Conservation (phyloP, 1,140 invertebrate species). For the Zaprionus camerounensis region DNA sequence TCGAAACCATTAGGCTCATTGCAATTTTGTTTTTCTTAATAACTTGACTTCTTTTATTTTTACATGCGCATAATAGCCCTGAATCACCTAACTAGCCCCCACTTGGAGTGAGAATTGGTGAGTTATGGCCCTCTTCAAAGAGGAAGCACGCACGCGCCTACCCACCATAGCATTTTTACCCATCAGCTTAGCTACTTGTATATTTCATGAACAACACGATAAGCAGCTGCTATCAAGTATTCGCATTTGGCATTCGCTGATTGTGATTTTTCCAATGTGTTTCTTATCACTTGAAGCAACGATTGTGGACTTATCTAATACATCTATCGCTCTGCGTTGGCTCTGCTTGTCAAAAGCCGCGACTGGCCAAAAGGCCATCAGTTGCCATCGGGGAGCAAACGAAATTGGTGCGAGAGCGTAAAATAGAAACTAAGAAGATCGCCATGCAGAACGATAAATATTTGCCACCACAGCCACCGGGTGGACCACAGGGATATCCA, state of each 20-base stretch:
- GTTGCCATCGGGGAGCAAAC: constrained; percentile 14
- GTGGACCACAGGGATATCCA: constrained; percentile 15
- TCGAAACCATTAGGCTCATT: not conserved
- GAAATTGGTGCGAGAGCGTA: not conserved
- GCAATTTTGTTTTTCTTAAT: not conserved
- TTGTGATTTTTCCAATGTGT: not conserved
- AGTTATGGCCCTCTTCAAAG: not conserved
- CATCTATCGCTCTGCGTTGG: constrained; percentile 1
- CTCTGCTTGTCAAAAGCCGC: not conserved
- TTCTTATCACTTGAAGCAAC: constrained; percentile 15
- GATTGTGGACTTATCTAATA: constrained; percentile 18
- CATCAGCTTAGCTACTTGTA: not conserved
- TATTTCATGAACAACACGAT: constrained; percentile 11
- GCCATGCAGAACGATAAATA: constrained; percentile 42
- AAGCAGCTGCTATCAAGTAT: constrained; percentile 11
- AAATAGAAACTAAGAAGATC: not conserved
- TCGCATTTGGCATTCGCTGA: constrained; percentile 6
- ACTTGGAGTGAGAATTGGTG: not conserved
- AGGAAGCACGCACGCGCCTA: not conserved
- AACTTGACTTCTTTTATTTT: not conserved
- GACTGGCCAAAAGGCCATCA: constrained; percentile 1
- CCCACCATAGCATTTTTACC: not conserved
- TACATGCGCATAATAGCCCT: not conserved
- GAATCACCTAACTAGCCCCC: not conserved
- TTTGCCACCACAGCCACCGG: constrained; percentile 20